Conservation (phyloP, 2,113 vertebrate genomes). For the Periophthalmodon schlosseri region DNA sequence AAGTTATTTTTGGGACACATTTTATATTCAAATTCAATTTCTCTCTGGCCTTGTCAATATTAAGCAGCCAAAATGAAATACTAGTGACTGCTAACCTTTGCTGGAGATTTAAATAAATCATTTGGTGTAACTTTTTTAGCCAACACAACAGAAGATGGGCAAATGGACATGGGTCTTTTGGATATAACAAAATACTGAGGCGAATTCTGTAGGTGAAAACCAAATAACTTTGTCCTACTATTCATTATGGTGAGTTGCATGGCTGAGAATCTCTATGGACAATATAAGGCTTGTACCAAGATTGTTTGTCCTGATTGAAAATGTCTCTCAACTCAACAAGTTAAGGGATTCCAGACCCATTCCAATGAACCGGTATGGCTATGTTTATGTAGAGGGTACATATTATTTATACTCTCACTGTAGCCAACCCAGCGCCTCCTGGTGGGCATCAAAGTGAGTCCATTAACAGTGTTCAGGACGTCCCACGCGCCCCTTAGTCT, state of each 20-base stretch:
- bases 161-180: background rate
- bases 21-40: too few relatives aligned
- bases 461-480: slow-evolving; percentile 39
- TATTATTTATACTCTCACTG: slow-evolving; percentile 23
- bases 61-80: background rate
- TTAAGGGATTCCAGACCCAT: background rate
- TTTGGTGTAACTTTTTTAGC: background rate
- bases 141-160: background rate
- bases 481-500: slow-evolving; percentile 15
- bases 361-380: background rate
- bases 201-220: too few relatives aligned
- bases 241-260: background rate
- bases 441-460: slow-evolving; percentile 45
- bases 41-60: background rate
- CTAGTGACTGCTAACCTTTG: background rate
- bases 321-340: background rate
- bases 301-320: background rate
- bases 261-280: background rate
- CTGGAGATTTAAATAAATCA: background rate
- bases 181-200: background rate
- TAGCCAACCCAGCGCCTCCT: slow-evolving; percentile 45
- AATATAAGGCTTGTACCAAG: background rate
- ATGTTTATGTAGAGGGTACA: background rate
- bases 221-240: background rate
- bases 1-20: too few relatives aligned